Evolutionary conservation across 64 coral and sea anemone species (phyloP).

Genomic region (Montipora efflorescens): DNA sequence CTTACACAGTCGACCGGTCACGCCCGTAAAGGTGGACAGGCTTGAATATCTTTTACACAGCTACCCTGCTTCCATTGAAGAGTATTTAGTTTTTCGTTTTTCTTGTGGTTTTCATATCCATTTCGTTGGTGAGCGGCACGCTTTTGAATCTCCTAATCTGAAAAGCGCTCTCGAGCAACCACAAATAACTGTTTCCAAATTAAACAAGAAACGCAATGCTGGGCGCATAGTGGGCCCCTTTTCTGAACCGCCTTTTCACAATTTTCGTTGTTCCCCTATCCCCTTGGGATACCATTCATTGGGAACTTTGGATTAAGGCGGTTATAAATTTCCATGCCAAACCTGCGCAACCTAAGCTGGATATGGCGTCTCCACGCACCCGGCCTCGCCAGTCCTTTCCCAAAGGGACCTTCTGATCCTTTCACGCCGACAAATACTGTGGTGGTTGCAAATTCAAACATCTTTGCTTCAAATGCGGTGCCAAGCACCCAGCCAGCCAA

Average conservation of each 20-base stretch:
- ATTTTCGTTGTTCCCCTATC: background rate
- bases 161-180: background rate
- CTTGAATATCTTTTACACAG: background rate
- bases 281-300: background rate
- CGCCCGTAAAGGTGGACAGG: background rate
- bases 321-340: background rate
- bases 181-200: no score
- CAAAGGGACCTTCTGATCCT: background rate
- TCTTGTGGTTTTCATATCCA: background rate
- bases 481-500: background rate
- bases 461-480: background rate
- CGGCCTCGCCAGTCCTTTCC: background rate
- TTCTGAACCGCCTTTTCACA: background rate
- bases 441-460: background rate
- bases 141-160: background rate
- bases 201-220: no score
- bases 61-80: background rate
- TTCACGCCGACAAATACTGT: background rate
- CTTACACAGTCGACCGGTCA: background rate
- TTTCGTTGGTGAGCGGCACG: background rate
- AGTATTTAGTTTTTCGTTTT: background rate
- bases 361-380: background rate
- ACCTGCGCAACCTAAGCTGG: background rate
- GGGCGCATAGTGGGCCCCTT: no score
- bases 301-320: conserved; percentile 3